phyloP scores from a whole-genome alignment of 2,113 vertebrate genomes.

The Brachirus orientalis region DNA sequence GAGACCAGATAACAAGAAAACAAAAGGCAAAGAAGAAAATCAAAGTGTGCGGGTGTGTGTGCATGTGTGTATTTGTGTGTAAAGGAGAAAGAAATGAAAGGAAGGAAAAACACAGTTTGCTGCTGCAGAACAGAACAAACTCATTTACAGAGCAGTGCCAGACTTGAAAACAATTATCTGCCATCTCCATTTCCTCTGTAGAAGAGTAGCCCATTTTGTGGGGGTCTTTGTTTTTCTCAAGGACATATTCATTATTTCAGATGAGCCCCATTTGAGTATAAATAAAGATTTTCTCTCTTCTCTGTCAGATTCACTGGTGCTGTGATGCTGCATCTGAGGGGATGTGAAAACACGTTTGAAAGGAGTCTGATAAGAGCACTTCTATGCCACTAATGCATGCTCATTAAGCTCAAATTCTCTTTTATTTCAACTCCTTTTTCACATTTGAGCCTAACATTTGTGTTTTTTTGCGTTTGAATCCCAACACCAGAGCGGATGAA shows the following conservation, averaged over 20 bases:
- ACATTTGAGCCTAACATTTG: slow-evolving; percentile 62
- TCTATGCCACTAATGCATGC: slow-evolving; percentile 74
- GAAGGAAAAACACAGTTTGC: slow-evolving; percentile 68
- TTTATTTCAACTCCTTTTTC: slow-evolving; percentile 62
- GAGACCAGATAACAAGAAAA: slow-evolving; percentile 63
- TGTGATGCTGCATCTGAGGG: slow-evolving; percentile 81
- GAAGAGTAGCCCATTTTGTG: slow-evolving; percentile 71
- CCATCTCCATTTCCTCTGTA: slow-evolving; percentile 76
- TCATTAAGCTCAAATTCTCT: slow-evolving; percentile 76
- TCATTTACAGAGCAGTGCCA: slow-evolving; percentile 77
- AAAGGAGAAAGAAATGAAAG: slow-evolving; percentile 65
- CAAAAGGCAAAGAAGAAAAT: slow-evolving; percentile 56
- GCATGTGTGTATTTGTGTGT: slow-evolving; percentile 18
- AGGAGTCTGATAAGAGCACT: slow-evolving; percentile 76
- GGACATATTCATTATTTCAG: slow-evolving; percentile 87
- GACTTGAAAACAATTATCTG: slow-evolving; percentile 85
- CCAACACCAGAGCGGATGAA: slow-evolving; percentile 5
- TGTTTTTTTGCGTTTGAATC: slow-evolving; percentile 46
- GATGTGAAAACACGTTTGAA: slow-evolving; percentile 75
- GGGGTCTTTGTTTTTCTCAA: slow-evolving; percentile 83
- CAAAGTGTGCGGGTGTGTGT: slow-evolving; percentile 29
- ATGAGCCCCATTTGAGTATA: slow-evolving; percentile 83
- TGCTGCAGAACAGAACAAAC: slow-evolving; percentile 77
- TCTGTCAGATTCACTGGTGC: slow-evolving; percentile 72
- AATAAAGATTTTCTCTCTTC: slow-evolving; percentile 80